phyloP scores from a whole-genome alignment of 2,797 vertebrate genomes.

The Rhinichthys osculus region DNA sequence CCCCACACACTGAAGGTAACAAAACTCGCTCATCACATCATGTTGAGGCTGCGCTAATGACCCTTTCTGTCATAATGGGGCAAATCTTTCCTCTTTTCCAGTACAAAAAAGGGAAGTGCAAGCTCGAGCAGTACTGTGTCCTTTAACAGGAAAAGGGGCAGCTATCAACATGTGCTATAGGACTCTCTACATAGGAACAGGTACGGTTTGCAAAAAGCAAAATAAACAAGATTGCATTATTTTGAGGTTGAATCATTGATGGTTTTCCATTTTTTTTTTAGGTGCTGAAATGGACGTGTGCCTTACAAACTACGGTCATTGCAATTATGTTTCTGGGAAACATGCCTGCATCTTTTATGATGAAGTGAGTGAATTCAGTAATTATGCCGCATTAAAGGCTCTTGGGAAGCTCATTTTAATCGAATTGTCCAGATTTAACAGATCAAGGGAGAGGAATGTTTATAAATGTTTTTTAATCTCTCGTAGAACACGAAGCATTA shows the following conservation, averaged over 20 bases:
- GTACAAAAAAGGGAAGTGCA: slow-evolving; percentile 84
- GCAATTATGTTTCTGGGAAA: slow-evolving; percentile 97
- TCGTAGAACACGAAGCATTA: slow-evolving; percentile 97
- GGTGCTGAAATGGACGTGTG: slow-evolving; percentile 99
- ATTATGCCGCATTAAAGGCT: background rate
- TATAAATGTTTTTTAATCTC: background rate
- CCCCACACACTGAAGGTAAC: slow-evolving; percentile 58
- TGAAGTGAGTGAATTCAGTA: slow-evolving; percentile 79
- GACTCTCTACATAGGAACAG: slow-evolving; percentile 91
- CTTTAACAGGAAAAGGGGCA: slow-evolving; percentile 83
- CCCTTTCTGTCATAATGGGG: background rate
- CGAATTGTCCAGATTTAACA: background rate
- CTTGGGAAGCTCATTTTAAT: background rate
- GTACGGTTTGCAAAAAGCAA: slow-evolving; percentile 62
- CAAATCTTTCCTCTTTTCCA: slow-evolving; percentile 52
- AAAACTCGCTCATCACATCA: background rate
- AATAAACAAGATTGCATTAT: background rate
- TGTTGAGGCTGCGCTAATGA: background rate
- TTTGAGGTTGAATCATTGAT: background rate
- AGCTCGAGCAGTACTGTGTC: slow-evolving; percentile 88
- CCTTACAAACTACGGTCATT: slow-evolving; percentile 99
- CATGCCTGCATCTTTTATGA: slow-evolving; percentile 99
- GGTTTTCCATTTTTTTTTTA: slow-evolving; percentile 57
- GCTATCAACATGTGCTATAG: slow-evolving; percentile 90
- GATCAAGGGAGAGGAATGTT: background rate